Percentiles rank a stretch among this genome's conserved stretches.
Evolutionary conservation across 30 jellyfish, hydroid and myxozoan species (phyloP).

Genomic region (Aurelia sp.): DNA sequence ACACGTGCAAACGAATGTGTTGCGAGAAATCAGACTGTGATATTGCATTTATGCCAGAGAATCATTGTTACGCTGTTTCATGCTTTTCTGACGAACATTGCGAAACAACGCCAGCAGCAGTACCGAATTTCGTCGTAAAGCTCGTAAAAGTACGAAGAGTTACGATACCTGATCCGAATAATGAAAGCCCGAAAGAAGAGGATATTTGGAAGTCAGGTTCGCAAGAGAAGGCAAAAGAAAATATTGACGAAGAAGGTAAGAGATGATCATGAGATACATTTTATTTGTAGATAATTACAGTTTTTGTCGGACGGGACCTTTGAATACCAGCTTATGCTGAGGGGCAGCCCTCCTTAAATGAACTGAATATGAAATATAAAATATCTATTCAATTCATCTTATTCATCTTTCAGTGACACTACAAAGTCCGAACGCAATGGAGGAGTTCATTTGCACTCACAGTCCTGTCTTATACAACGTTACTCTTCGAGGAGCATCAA

Average conservation of each 20-base stretch:
- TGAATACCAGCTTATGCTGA: no score
- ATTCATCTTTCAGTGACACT: slow-evolving; percentile 53
- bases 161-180: slow-evolving; percentile 91
- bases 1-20: slow-evolving; percentile 87
- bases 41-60: slow-evolving; percentile 98
- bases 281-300: no score
- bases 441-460: slow-evolving; percentile 91
- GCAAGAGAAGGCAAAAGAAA: slow-evolving; percentile 66
- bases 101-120: slow-evolving; percentile 96
- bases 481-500: slow-evolving; percentile 91
- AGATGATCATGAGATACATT: no score
- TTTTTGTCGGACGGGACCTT: no score
- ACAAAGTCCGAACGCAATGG: slow-evolving; percentile 56
- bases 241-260: slow-evolving; percentile 88
- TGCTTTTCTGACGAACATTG: slow-evolving; percentile 97
- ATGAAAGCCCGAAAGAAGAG: slow-evolving; percentile 84
- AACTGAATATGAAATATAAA: no score
- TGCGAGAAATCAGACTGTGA: slow-evolving; percentile 96
- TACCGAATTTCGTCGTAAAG: slow-evolving; percentile 86
- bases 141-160: slow-evolving; percentile 97
- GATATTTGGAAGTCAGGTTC: slow-evolving; percentile 81
- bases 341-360: no score
- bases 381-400: no score
- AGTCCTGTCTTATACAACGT: slow-evolving; percentile 95
- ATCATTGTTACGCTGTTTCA: slow-evolving; percentile 98